Evolutionary conservation across 2,888 invertebrate species (phyloP), one percentile per base, ranked within the genome.

Genomic region (Congeria kusceri): DNA sequence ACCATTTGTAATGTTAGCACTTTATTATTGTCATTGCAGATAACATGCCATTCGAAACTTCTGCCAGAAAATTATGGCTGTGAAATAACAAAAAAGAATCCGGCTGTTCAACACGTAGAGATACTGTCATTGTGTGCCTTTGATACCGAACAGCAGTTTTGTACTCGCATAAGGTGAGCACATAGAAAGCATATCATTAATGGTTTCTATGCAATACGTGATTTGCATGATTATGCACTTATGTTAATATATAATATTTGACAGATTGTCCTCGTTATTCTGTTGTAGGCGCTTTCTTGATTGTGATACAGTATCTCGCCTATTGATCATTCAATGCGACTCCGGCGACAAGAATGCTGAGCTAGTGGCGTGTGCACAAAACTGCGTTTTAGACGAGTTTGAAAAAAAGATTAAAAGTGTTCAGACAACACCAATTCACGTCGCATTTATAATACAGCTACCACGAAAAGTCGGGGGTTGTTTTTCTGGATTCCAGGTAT

Each of bases 251-350:
- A 15, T 39, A 7, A 39, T 7, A 7, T 39, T 39, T 39, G 1
- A 39, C 39, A 7, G 32, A 39, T 39, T 39, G 9, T 39, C 1
- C 39, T 13, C 15, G 9, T 39, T 20, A 32, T 49, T 29, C 20
- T 58, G 20, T 69, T 69, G 9, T 3, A 68, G 68, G 57, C 58
- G 47, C 13, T n/a, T 25, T 39, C 23, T 18, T 29, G 25, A 56
- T n/a, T 18, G 23, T 5, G 56, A 4, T 11, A 23, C 56, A 3
- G 80, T 80, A 28, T 20, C 70, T 5, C 81, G 77, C 25, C 74
- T 92, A 56, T 67, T 92, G 67, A 73, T 91, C 28, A 80, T 92
- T 23, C 92, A 91, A 80, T 91, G 92, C 86, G 91, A 91, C 66
- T 86, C 87, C 62, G 91, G 91, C 1, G 88, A 91, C 67, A 68